Base-by-base conservation (phyloP, 2,113 vertebrate genomes). In the Lathamus discolor region DNA sequence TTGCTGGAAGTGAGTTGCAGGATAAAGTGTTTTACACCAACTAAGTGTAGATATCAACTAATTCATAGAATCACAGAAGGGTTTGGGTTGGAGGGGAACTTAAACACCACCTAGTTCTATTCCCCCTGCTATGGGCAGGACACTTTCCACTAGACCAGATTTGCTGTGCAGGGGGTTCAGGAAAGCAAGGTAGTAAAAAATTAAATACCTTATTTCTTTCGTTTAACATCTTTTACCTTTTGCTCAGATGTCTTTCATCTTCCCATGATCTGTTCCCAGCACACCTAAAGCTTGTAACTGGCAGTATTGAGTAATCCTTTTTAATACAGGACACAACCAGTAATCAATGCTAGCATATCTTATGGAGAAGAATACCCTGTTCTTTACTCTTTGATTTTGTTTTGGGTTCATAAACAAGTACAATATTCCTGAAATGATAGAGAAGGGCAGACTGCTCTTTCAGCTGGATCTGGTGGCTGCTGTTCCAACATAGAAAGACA, bases 1-100 rank as follows among this genome's bases (percentile, higher is more conserved):
- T 62, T 70, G 55, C 39, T 52, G 46, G 31, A 8, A n/a, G 19
- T 20, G 44, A 44, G 27, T 28, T 67, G 62, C 29, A 49, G 43
- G 13, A 41, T 19, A 25, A 78, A 28, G 66, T 19, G 8, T 4
- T 46, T 59, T 25, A 24, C 28, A 28, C 39, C 41, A 28, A 33
- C 57, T n/a, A 24, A 54, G 35, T 48, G 70, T 10, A 63, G 48
- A 46, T 9, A 61, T 17, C 25, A 31, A 9, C 20, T 44, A 28
- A 18, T 25, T 25, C 16, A n/a, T 7, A 48, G 28, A 27, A 15
- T 18, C 61, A 41, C 1, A 27, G 39, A 67, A 46, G 0, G 0
- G 13, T 41, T 86, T 61, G 28, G 28, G 17, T 22, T 41, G 20
- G 39, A 67, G 74, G 17, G 2, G 17, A 74, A 41, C 20, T 35